Evolutionary conservation across 2,888 invertebrate genomes (phyloP), one percentile per base, ranked within the genome.

Genomic region (Panopea generosa): DNA sequence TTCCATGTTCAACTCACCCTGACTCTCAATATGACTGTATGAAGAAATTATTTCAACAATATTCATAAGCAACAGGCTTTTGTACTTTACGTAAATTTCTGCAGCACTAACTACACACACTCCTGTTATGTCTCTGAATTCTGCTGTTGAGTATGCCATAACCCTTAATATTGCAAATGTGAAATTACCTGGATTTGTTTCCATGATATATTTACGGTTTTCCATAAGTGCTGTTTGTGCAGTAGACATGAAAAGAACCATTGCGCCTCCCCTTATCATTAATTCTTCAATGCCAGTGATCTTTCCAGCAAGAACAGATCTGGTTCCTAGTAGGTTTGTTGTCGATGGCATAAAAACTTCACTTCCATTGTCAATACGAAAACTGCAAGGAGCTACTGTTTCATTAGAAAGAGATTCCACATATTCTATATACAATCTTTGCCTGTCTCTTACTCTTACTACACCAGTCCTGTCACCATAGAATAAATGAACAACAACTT

Each of bases 361-460:
- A 43, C 84, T 63, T 11, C 78, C 86, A 22, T 62, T 63, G 50
- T 89, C 88, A 50, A 85, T 83, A 16, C 83, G 68, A 55, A 84
- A 89, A 55, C 87, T 89, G 57, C 87, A 87, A 11, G 87, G 88
- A 14, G 88, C 87, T 45, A 82, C 75, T 7, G 87, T 84, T 53
- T 87, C 86, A 77, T 87, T 85, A 1, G 69, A 81, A 7, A 83
- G 74, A 33, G 88, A 89, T 53, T 87, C 87, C 1, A 82, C 73
- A 26, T 85, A 83, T 65, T 89, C 89, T 0, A 87, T 88, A 70
- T 80, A 87, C 33, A 89, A 72, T 24, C 66, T 76, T 66, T 89
- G 89, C 47, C 71, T 45, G 18, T 83, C 65, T 63, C 83, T 73
- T 26, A 89, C 33, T 66, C 86, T 79, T 2, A 88, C 63, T 4